A percentile compares a stretch with the other conserved stretches of the same genome.
Evolutionary conservation across 2,113 vertebrate genomes (phyloP).

Genomic region (Dipodomys spectabilis): DNA sequence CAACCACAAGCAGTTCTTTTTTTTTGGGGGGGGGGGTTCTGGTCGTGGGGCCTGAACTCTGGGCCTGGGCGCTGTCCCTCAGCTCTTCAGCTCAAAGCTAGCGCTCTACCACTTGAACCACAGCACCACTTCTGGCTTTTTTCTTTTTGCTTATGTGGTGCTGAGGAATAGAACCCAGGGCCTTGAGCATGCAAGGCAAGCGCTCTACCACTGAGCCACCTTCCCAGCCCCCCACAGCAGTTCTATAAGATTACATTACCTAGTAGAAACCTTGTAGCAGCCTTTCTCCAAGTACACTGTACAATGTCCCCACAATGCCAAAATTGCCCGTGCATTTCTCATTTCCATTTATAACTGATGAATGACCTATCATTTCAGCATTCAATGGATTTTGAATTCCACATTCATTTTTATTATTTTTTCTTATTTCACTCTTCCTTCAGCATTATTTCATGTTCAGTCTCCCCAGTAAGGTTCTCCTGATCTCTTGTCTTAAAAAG

Average conservation of each 20-base stretch:
- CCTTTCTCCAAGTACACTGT: not conserved
- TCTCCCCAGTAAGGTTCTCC: not conserved
- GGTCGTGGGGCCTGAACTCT: too few species aligned
- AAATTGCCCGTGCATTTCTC: not conserved
- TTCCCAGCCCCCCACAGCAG: not conserved
- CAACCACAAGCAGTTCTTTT: not conserved
- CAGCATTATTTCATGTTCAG: slow-evolving; percentile 18
- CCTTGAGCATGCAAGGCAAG: too few species aligned
- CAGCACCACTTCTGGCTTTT: too few species aligned
- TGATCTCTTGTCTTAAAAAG: not conserved
- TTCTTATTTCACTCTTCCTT: not conserved
- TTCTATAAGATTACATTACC: not conserved
- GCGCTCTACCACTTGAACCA: too few species aligned
- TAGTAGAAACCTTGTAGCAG: not conserved
- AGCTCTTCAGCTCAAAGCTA: too few species aligned
- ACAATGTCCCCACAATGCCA: not conserved
- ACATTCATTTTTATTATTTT: not conserved
- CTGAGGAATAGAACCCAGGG: too few species aligned
- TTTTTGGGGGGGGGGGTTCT: too few species aligned
- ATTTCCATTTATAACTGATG: not conserved
- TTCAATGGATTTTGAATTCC: not conserved
- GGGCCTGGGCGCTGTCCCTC: too few species aligned
- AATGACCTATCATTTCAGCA: not conserved
- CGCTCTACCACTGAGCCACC: too few species aligned
- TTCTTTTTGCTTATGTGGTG: too few species aligned